Conservation (phyloP, 2,797 vertebrate genomes). For the Chelon auratus region DNA sequence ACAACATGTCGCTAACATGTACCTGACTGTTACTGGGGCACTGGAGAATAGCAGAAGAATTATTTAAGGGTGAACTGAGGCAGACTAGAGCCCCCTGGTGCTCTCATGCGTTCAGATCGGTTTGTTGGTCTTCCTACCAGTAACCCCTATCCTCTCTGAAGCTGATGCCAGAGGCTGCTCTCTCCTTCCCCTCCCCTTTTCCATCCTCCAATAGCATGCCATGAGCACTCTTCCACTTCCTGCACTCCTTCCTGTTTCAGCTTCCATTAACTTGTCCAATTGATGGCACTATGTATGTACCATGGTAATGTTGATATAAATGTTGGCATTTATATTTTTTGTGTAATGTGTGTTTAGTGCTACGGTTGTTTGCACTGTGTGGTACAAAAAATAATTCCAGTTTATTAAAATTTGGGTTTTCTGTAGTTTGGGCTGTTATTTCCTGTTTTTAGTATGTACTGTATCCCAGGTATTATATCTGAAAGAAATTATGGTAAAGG, state of each 20-base stretch:
- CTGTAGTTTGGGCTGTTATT: not conserved
- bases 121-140: constrained; percentile 63
- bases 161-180: constrained; percentile 99
- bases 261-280: constrained; percentile 41
- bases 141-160: constrained; percentile 91
- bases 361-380: not conserved
- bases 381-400: not conserved
- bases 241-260: constrained; percentile 73
- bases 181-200: constrained; percentile 79
- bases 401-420: constrained; percentile 22
- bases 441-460: not conserved
- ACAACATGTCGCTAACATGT: constrained; percentile 39
- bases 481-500: not conserved
- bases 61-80: constrained; percentile 42
- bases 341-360: constrained; percentile 11
- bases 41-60: constrained; percentile 14
- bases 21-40: not conserved
- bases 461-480: not conserved
- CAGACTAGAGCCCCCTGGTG: constrained; percentile 3
- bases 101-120: constrained; percentile 31
- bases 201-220: constrained; percentile 81
- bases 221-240: constrained; percentile 66
- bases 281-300: not conserved
- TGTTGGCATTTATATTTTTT: constrained; percentile 17
- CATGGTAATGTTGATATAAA: not conserved